Evolutionary conservation across 2,797 vertebrate genomes (phyloP), one percentile per base, ranked within the genome.

Genomic region (Galago senegalensis): DNA sequence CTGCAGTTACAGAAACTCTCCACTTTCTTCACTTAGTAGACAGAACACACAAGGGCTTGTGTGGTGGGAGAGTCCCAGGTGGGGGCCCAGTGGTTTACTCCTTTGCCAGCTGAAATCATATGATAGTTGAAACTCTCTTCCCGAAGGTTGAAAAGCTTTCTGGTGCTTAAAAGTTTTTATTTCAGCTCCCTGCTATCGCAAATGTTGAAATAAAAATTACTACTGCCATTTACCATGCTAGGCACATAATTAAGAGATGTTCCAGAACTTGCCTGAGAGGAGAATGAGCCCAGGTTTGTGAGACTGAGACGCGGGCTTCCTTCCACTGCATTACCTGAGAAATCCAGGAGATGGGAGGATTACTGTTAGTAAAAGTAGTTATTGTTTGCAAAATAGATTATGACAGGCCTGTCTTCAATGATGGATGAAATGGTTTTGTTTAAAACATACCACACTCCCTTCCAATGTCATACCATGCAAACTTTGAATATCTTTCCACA

Each of bases 191-290:
- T 85, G 49, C 34, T 95, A 11, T 72, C 69, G 49, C 75, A 60
- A 81, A 20, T 56, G 18, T 77, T 96, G 63, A 49, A 92, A 89
- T 92, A 65, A 91, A 93, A 94, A 81, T 75, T 9, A 81, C 58
- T 31, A 18, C 87, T 56, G 43, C 70, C 43, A 6, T 81, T 88
- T 69, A 79, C 37, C 17, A 14, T 13, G 8, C 53, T 65, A 16
- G n/a, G 49, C 4, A 60, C 27, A 0, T 40, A 31, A 37, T 87
- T 90, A 46, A 37, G 65, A 43, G 53, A 40, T 69, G 46, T n/a
- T 29, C 56, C 72, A 77, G 40, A 69, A 40, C 10, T 56, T 20
- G 14, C 20, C 86, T 9, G 2, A 49, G 63, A 53, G 31, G 25
- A 11, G 53, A 25, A 3, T 21, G 49, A 60, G 21, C 16, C 4